Evolutionary conservation across 2,888 invertebrate species (phyloP), one percentile per base, ranked within the genome.

Genomic region (Microdon myrmicae): DNA sequence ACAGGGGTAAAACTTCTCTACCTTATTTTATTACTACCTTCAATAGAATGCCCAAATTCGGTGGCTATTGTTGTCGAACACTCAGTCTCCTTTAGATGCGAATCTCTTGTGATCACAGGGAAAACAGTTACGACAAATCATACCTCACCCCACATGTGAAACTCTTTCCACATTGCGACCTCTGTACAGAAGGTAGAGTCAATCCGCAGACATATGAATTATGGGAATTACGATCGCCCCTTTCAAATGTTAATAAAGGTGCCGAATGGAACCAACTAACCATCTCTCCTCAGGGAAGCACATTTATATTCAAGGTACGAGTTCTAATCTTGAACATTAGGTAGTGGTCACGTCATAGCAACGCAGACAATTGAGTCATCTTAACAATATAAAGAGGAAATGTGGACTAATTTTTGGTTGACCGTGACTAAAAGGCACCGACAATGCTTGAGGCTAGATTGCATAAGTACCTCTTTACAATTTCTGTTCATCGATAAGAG

Each of bases 371-470:
- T 64, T 47, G 47, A 64, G 43, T 25, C 56, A 56, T 56, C 64
- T 64, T 47, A 32, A 53, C 37, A 43, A 43, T 26, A 38, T 28
- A 64, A 56, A 58, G 23, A 64, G 58, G 64, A 58, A 58, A 64
- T 64, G 47, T 64, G 64, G n/a, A 51, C 64, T 53, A 64, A 64
- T 64, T 64, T 58, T 43, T 64, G 64, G 58, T 58, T 64, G 64
- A 64, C 64, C 64, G 64, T 64, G 64, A 64, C 64, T 64, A 64
- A 64, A 64, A 58, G 64, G 58, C 32, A 53, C 56, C 64, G 64
- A 51, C 49, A 25, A 35, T 28, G 8, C 26, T 13, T 26, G 28
- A 20, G 4, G 19, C 29, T 26, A 37, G 51, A 49, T 41, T 28
- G 44, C 16, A 35, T 29, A 29, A 5, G 10, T 17, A 22, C 19